Evolutionary conservation across 2,113 vertebrate genomes (phyloP), one percentile per base, ranked within the genome.

Genomic region (Clinocottus analis): DNA sequence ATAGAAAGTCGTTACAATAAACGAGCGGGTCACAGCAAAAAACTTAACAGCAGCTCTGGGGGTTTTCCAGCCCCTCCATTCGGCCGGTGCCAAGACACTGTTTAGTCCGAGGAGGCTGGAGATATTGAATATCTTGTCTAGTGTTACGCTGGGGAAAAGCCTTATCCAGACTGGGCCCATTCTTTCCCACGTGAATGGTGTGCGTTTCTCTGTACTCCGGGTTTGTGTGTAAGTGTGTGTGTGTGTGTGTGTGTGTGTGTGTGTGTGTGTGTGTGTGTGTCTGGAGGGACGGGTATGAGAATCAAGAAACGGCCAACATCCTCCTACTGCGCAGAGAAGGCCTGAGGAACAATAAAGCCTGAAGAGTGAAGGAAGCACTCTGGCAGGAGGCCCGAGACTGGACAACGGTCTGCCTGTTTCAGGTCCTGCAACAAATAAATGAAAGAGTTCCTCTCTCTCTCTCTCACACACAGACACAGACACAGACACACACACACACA

Each of bases 71-170:
- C 64, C 63, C 63, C 85, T 84, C 84, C 68, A 58, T 84, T 82
- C 79, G 29, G 58, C 21, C 76, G n/a, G 70, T 75, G 90, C 90
- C 85, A 88, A 90, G 87, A 79, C 84, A 67, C 75, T 85, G 86
- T 92, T 89, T 92, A 88, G 90, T 91, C 61, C 78, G 85, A 89
- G 79, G 76, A 80, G 74, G 87, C 84, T 72, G 82, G 70, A 84
- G 87, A 86, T 90, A 92, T 84, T 85, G 67, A 90, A 93, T 88
- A 86, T 83, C 82, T 73, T 83, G 85, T 90, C 86, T 90, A 79
- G 90, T 82, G 86, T 93, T 93, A 90, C 90, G 19, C 75, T 61
- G 87, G 84, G 89, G 85, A 89, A 93, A 85, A 87, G 89, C 77
- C 84, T 86, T 77, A 91, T 90, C 90, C 87, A 90, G 86, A 87